Evolutionary conservation across 2,888 invertebrate genomes (phyloP).

Genomic region (Blomia tropicalis): DNA sequence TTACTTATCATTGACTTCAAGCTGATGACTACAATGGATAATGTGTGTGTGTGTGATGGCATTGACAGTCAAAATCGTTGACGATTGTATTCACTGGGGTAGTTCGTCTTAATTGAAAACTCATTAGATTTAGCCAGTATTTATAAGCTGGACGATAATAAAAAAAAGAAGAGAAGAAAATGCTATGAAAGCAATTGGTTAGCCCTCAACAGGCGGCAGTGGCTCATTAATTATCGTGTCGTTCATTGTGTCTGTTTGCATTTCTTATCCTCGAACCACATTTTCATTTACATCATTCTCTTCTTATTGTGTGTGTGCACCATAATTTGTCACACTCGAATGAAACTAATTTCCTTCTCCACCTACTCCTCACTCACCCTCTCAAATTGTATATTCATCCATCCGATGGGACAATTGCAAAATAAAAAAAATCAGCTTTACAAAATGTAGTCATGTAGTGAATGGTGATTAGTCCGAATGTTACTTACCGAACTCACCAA

Average conservation of each 20-base stretch:
- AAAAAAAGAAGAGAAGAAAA: too few relatives aligned
- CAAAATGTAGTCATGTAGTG: too few relatives aligned
- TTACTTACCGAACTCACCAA: too few relatives aligned
- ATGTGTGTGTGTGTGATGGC: neutral
- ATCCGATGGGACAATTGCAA: too few relatives aligned
- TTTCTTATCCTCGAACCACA: conserved; percentile 4
- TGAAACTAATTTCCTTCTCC: conserved; percentile 6
- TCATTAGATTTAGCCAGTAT: conserved; percentile 13
- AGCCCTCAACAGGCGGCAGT: neutral
- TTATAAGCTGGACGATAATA: neutral
- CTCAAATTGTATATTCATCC: too few relatives aligned
- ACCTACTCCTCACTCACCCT: neutral
- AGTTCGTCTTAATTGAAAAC: conserved; percentile 7
- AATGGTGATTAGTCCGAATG: too few relatives aligned
- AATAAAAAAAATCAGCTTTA: too few relatives aligned
- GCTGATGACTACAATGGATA: too few relatives aligned
- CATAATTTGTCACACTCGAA: conserved; percentile 14
- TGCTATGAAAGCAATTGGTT: too few relatives aligned
- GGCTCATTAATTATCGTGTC: conserved; percentile 12
- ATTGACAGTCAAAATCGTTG: neutral
- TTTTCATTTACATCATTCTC: conserved; percentile 2
- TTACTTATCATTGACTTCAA: too few relatives aligned
- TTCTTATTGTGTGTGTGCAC: neutral
- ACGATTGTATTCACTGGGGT: neutral
- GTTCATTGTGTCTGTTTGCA: neutral